Percentiles rank a stretch among this genome's conserved stretches.
Evolutionary conservation across 2,888 invertebrate genomes (phyloP).

Genomic region (Eretmocerus hayati): DNA sequence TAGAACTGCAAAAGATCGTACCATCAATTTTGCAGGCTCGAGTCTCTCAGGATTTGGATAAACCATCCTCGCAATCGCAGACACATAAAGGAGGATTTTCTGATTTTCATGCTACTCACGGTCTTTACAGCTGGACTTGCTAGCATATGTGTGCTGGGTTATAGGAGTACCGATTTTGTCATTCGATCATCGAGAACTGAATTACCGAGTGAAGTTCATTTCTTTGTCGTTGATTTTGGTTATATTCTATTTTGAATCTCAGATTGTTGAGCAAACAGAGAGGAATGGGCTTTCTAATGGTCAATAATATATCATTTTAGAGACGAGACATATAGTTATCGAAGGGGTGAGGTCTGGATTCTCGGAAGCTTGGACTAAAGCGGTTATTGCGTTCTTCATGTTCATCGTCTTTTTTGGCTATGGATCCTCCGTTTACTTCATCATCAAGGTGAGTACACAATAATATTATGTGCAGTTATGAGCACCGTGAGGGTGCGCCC

Average conservation of each 20-base stretch:
- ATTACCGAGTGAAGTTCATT: neutral
- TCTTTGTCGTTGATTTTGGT: too few species aligned
- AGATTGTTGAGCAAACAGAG: too few species aligned
- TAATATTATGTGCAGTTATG: too few species aligned
- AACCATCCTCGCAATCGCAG: constrained; percentile 59
- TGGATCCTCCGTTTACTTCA: constrained; percentile 56
- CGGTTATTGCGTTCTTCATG: constrained; percentile 58
- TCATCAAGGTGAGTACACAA: constrained; percentile 48
- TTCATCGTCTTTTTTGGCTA: constrained; percentile 59
- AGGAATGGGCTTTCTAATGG: too few species aligned
- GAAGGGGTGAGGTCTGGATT: constrained; percentile 62
- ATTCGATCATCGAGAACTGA: too few species aligned
- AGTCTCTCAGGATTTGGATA: constrained; percentile 60
- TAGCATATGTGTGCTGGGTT: constrained; percentile 55
- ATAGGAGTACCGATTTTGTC: constrained; percentile 7
- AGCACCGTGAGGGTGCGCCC: too few species aligned
- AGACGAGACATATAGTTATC: constrained; percentile 61
- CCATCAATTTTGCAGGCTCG: constrained; percentile 39
- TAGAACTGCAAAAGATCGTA: neutral
- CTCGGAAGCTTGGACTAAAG: constrained; percentile 56
- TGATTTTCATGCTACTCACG: constrained; percentile 61
- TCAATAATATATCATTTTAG: too few species aligned
- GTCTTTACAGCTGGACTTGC: constrained; percentile 59
- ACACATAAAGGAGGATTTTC: constrained; percentile 58
- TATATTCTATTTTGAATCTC: too few species aligned